Conservation (phyloP, 2,113 vertebrate genomes). For the Laterallus jamaicensis region DNA sequence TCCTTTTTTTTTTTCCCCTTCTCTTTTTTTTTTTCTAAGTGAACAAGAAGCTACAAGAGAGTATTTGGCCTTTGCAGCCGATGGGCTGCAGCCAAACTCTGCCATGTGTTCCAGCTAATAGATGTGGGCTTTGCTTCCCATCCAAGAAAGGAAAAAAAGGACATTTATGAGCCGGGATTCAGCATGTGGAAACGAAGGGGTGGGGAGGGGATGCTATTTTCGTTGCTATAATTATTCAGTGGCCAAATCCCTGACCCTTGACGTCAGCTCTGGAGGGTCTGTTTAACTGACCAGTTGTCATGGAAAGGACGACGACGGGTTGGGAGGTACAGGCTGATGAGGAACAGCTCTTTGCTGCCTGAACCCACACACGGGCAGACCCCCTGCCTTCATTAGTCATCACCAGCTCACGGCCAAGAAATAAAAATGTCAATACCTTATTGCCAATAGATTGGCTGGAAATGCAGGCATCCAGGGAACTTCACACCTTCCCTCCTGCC, state of each 20-base stretch:
- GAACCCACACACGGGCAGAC: conserved; percentile 42
- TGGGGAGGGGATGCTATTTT: conserved; percentile 43
- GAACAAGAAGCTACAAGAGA: conserved; percentile 30
- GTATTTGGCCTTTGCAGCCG: conserved; percentile 19
- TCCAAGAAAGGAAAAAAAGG: conserved; percentile 24
- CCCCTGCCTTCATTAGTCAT: conserved; percentile 35
- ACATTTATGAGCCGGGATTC: conserved; percentile 45
- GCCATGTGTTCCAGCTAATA: conserved; percentile 52
- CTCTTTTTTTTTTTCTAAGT: neutral
- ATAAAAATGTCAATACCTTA: conserved; percentile 46
- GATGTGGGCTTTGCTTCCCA: conserved; percentile 43
- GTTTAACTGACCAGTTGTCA: conserved; percentile 45
- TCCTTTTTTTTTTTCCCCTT: neutral
- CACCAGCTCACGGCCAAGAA: neutral
- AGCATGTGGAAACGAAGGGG: conserved; percentile 44
- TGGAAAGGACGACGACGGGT: neutral
- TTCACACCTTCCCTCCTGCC: neutral
- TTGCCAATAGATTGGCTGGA: neutral
- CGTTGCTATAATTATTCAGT: conserved; percentile 42
- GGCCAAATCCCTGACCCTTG: conserved; percentile 49
- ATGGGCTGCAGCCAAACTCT: conserved; percentile 29
- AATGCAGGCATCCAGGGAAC: conserved; percentile 1
- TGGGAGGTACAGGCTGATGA: neutral
- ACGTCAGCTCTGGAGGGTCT: conserved; percentile 27
- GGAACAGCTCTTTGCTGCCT: neutral